A percentile compares a stretch with the other conserved stretches of the same genome.
These are phyloP conservation scores for Panurus biarmicus DNA, from an alignment of 2,113 vertebrate genomes.

Conservation along the genomic window DNA sequence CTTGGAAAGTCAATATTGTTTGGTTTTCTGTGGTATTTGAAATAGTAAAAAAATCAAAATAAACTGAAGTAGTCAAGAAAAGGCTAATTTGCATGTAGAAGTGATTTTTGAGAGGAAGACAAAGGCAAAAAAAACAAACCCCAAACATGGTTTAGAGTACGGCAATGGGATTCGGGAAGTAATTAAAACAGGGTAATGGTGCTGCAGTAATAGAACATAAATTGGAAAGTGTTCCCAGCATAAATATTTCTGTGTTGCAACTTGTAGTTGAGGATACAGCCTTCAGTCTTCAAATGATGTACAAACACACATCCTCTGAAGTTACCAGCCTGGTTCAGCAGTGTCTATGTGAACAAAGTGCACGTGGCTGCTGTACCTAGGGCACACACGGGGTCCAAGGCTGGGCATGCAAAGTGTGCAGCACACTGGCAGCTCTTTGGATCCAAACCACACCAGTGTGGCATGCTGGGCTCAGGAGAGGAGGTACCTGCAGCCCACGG, in stretches of 20 bases:
- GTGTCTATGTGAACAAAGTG: fast-evolving
- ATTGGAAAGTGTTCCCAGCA: background rate
- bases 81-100: background rate
- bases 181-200: background rate
- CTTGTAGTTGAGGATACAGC: background rate
- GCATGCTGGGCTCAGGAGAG: fast-evolving
- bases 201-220: background rate
- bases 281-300: background rate
- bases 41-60: background rate
- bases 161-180: background rate
- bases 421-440: background rate
- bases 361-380: no score
- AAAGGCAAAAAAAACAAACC: background rate
- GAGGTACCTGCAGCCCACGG: background rate
- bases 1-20: background rate
- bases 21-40: background rate
- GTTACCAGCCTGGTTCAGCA: background rate
- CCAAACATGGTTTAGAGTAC: background rate
- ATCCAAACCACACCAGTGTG: background rate
- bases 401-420: background rate
- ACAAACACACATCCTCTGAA: background rate
- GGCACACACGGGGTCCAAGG: fast-evolving
- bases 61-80: background rate
- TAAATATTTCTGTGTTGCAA: background rate
- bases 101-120: background rate